phyloP scores from a whole-genome alignment of 2,888 invertebrate species.

The Pocota personata region DNA sequence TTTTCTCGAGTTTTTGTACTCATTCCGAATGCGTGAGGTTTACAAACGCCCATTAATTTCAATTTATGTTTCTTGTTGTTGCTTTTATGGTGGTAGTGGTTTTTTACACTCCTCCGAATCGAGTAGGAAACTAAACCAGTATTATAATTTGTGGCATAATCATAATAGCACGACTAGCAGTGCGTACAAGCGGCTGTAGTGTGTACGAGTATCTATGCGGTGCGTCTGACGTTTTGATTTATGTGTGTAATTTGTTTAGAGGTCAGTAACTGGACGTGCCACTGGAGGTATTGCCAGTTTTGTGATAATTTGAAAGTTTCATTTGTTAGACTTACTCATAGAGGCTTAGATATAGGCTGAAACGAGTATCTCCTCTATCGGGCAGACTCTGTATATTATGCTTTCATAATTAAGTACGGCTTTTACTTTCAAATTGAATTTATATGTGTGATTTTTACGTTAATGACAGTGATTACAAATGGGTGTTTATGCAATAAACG shows the following conservation, averaged over 20 bases:
- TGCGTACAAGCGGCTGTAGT: slow-evolving; percentile 46
- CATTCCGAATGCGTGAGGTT: slow-evolving; percentile 59
- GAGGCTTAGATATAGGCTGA: slow-evolving; percentile 4
- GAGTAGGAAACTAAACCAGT: slow-evolving; percentile 73
- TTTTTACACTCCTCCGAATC: slow-evolving; percentile 9
- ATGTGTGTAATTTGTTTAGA: slow-evolving; percentile 73
- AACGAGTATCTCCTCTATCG: background rate
- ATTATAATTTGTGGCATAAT: slow-evolving; percentile 71
- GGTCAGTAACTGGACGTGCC: slow-evolving; percentile 73
- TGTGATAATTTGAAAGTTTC: slow-evolving; percentile 68
- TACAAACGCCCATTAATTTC: slow-evolving; percentile 72
- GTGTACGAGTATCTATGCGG: slow-evolving; percentile 27
- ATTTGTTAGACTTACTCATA: slow-evolving; percentile 44
- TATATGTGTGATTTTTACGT: slow-evolving; percentile 14
- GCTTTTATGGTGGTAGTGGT: background rate
- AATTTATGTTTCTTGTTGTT: slow-evolving; percentile 48
- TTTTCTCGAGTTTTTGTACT: slow-evolving; percentile 5
- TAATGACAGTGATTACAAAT: slow-evolving; percentile 33
- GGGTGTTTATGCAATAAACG: slow-evolving; percentile 31
- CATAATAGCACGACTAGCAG: slow-evolving; percentile 63
- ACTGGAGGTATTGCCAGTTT: slow-evolving; percentile 61
- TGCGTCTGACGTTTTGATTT: slow-evolving; percentile 72
- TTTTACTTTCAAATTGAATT: slow-evolving; percentile 49
- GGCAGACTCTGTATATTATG: slow-evolving; percentile 12
- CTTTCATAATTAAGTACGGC: slow-evolving; percentile 46